phyloP scores from a whole-genome alignment of 2,113 vertebrate genomes.

The Chlamydotis undulata region DNA sequence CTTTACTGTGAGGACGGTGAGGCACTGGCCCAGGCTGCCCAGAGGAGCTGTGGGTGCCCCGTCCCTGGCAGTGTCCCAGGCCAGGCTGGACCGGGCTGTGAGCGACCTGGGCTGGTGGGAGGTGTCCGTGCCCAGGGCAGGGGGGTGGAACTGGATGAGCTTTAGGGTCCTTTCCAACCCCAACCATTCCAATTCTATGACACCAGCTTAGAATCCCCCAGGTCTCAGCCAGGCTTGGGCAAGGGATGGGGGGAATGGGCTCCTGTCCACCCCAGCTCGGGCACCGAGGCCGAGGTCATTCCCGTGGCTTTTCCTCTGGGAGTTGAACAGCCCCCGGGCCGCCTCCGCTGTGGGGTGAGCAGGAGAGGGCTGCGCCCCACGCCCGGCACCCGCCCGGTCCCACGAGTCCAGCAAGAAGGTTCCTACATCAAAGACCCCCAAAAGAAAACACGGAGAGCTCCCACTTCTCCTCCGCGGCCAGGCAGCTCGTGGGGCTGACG shows the following conservation, averaged over 20 bases:
- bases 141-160: no score
- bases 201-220: no score
- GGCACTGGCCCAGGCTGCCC: no score
- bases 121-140: no score
- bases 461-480: no score
- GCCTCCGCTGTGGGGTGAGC: not conserved
- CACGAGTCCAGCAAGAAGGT: not conserved
- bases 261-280: rapidly evolving
- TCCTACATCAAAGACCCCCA: not conserved
- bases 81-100: no score
- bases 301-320: not conserved
- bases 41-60: no score
- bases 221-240: not conserved
- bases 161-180: no score
- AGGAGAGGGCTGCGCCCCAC: not conserved
- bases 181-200: no score
- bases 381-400: not conserved
- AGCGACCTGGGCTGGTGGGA: no score
- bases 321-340: not conserved
- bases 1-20: no score
- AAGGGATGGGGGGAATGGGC: not conserved
- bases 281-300: rapidly evolving
- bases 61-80: no score
- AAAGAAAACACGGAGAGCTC: not conserved
- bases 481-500: not conserved